Conservation (phyloP, 2,113 vertebrate genomes). For the Vimba vimba region DNA sequence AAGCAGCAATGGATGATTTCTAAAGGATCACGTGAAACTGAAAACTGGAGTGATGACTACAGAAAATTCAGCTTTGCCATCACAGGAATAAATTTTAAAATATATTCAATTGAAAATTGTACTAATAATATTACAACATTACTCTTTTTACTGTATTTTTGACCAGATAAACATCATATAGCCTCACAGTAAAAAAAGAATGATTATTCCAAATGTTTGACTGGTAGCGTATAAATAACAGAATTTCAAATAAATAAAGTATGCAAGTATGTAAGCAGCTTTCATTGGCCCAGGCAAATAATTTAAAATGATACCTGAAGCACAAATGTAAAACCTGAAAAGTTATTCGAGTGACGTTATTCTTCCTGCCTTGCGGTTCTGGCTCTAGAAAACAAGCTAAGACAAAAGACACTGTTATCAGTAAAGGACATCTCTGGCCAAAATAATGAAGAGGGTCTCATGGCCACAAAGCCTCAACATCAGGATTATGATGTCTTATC, state of each 20-base stretch:
- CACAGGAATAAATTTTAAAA: background rate
- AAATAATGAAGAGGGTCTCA: slow-evolving; percentile 74
- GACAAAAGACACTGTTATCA: slow-evolving; percentile 60
- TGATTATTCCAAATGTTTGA: no score
- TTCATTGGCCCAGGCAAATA: background rate
- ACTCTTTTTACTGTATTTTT: no score
- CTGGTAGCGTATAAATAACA: background rate
- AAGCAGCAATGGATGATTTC: background rate
- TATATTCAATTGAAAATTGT: no score
- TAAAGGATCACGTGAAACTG: background rate
- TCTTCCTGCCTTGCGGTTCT: slow-evolving; percentile 8
- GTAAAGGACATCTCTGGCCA: slow-evolving; percentile 77
- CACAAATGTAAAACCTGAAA: background rate
- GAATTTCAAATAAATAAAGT: background rate
- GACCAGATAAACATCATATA: no score
- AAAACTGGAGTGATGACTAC: background rate
- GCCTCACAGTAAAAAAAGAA: no score
- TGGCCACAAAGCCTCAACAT: slow-evolving; percentile 78
- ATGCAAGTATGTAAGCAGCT: background rate
- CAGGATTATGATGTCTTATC: slow-evolving; percentile 83
- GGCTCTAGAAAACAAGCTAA: slow-evolving; percentile 25
- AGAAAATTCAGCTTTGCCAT: background rate
- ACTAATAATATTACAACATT: no score
- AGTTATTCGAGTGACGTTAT: background rate
- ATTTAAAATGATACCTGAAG: background rate